Evolutionary conservation across 2,888 invertebrate genomes (phyloP), one percentile per base, ranked within the genome.

Genomic region (Cerceris rybyensis): DNA sequence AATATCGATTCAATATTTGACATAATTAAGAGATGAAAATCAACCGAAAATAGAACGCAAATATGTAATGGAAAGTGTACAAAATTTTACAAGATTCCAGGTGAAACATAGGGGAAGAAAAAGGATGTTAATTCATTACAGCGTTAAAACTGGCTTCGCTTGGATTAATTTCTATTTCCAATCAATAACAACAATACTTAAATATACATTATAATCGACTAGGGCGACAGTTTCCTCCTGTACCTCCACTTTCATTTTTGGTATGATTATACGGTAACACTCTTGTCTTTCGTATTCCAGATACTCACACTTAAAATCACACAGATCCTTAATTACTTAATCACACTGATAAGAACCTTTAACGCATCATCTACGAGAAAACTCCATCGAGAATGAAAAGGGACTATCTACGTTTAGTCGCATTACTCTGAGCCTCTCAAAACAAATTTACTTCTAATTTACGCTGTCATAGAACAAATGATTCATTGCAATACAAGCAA

Each of bases 151-250:
- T 13, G 7, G 11, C 39, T 50, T 50, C 55, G 39, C 60, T 75
- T 60, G 69, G 73, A 84, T 78, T 66, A 55, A 64, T 83, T 68
- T 84, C 77, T 85, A 81, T 85, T 86, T 81, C 78, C 80, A 86
- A 77, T 83, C 46, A 78, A 80, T 88, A 87, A 89, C 88, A 89
- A 90, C 83, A 87, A 88, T 86, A 86, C 80, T 89, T 86, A 86
- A 88, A 87, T 78, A 81, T 86, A 84, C 74, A 81, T 79, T 88
- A 86, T 84, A 86, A 77, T 86, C 87, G 90, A 90, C 90, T 90
- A 90, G 90, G 85, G 77, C 83, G 81, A 86, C 75, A 79, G 80
- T 79, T 80, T 78, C 66, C 61, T 64, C 52, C 59, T 61, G 54
- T 71, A 61, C 61, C 67, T 70, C 63, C 55, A 61, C 52, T 66